A percentile compares a stretch with the other conserved stretches of the same genome.
Conservation (phyloP, 2,888 invertebrate species). For the Hedya salicella region DNA sequence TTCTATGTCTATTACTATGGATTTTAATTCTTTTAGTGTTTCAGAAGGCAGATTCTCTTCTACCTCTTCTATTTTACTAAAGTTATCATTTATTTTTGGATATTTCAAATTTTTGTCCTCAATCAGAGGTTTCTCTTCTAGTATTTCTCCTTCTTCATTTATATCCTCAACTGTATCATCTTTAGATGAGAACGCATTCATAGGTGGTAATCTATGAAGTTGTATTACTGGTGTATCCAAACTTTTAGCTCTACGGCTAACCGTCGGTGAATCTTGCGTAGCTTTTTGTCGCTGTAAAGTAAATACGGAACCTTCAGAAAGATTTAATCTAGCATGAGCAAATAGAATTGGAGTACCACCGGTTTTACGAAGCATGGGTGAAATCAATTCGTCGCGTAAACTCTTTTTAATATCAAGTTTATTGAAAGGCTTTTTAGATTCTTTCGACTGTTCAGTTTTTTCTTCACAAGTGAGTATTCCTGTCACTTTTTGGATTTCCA, state of each 20-base stretch:
- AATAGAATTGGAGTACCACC: conserved; percentile 92
- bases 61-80: conserved; percentile 81
- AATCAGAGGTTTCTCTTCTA: conserved; percentile 85
- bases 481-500: conserved; percentile 84
- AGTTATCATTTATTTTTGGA: conserved; percentile 64
- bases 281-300: conserved; percentile 91
- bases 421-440: conserved; percentile 61
- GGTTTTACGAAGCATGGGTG: conserved; percentile 88
- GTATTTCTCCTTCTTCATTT: conserved; percentile 87
- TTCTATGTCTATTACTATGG: conserved; percentile 84
- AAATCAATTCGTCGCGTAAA: conserved; percentile 88
- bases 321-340: conserved; percentile 91
- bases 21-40: conserved; percentile 66
- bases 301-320: conserved; percentile 93
- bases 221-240: conserved; percentile 94
- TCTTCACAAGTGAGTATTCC: conserved; percentile 72
- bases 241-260: conserved; percentile 92
- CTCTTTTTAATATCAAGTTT: conserved; percentile 78
- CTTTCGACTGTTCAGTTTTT: conserved; percentile 59
- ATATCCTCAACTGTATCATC: conserved; percentile 93
- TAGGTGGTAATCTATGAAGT: conserved; percentile 90
- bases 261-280: conserved; percentile 89
- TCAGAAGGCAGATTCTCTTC: conserved; percentile 80
- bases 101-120: conserved; percentile 66
- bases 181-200: conserved; percentile 94